phyloP scores from a whole-genome alignment of 2,888 invertebrate genomes.

The Mactromeris polynyma region DNA sequence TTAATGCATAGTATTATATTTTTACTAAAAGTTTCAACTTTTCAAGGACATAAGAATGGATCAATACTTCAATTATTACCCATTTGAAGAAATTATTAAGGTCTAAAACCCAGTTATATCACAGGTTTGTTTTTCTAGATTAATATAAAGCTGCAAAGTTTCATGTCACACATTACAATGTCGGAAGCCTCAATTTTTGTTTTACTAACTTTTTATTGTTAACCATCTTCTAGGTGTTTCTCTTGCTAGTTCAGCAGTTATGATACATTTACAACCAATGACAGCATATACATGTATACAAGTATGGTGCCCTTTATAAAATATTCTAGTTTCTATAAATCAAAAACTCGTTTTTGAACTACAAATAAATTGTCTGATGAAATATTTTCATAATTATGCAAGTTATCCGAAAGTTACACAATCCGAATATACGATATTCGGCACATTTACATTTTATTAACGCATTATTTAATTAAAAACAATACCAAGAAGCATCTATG shows the following conservation, averaged over 20 bases:
- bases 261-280: background rate
- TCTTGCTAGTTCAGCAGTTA: background rate
- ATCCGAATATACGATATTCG: background rate
- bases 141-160: too few relatives aligned
- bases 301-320: background rate
- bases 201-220: too few relatives aligned
- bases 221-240: background rate
- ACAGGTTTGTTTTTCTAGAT: too few relatives aligned
- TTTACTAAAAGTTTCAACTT: too few relatives aligned
- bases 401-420: background rate
- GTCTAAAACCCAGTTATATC: too few relatives aligned
- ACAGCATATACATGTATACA: background rate
- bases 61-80: too few relatives aligned
- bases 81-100: too few relatives aligned
- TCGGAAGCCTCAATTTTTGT: too few relatives aligned
- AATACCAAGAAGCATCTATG: background rate
- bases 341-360: background rate
- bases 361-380: background rate
- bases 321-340: background rate
- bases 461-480: background rate
- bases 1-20: too few relatives aligned
- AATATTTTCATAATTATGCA: background rate
- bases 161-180: too few relatives aligned
- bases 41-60: too few relatives aligned
- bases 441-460: background rate